phyloP scores from a whole-genome alignment of 2,888 invertebrate species.

The Erannis defoliaria region DNA sequence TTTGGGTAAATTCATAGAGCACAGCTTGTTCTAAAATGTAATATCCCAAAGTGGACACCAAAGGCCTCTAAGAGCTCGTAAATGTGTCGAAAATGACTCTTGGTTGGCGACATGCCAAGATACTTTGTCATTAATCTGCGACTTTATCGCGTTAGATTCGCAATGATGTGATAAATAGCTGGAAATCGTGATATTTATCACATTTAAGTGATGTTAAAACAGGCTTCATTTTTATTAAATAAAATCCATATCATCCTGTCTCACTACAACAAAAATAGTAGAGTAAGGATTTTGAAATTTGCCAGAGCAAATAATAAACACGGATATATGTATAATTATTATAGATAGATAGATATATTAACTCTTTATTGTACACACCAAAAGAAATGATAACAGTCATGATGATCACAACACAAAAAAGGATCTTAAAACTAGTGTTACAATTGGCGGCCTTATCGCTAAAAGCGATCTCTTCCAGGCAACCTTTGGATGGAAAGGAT shows the following conservation, averaged over 20 bases:
- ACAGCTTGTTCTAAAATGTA: constrained; percentile 12
- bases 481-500: too few species aligned
- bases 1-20: neutral
- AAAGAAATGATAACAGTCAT: too few species aligned
- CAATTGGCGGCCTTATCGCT: too few species aligned
- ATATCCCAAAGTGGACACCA: constrained; percentile 29
- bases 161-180: constrained; percentile 30
- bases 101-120: constrained; percentile 45
- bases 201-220: constrained; percentile 7
- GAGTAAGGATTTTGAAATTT: too few species aligned
- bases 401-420: too few species aligned
- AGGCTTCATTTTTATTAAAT: neutral
- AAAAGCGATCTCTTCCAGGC: too few species aligned
- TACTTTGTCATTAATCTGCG: constrained; percentile 45
- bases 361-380: too few species aligned
- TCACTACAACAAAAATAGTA: neutral
- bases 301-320: too few species aligned
- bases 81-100: constrained; percentile 33
- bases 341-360: too few species aligned
- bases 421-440: too few species aligned
- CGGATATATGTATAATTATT: too few species aligned
- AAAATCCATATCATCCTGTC: neutral
- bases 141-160: constrained; percentile 26
- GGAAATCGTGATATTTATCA: constrained; percentile 14
- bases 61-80: constrained; percentile 34